These are phyloP conservation scores for Stegodyphus dumicola DNA, from an alignment of 1,140 invertebrate species.

Conservation along the genomic window DNA sequence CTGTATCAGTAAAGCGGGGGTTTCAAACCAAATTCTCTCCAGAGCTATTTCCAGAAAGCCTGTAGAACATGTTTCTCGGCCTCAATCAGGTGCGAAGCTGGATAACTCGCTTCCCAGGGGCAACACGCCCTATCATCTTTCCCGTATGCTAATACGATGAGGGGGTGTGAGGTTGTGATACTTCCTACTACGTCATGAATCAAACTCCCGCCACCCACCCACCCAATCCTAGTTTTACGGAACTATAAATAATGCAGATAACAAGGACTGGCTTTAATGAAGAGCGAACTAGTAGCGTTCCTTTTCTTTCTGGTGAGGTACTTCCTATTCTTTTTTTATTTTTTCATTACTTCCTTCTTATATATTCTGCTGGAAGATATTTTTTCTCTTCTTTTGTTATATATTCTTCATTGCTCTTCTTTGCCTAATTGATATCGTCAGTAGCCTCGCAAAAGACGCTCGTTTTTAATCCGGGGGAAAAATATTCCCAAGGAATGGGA, in stretches of 20 bases:
- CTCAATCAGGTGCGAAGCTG: constrained; percentile 36
- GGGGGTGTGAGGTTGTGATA: too few species aligned
- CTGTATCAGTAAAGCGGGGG: constrained; percentile 28
- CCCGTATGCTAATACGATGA: constrained; percentile 12
- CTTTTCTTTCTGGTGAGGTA: background rate
- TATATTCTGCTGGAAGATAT: background rate
- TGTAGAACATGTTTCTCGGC: constrained; percentile 37
- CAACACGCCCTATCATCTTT: constrained; percentile 2
- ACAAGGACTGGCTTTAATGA: constrained; percentile 59
- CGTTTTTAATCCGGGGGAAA: constrained; percentile 55
- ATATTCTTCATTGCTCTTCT: constrained; percentile 48
- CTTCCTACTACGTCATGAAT: constrained; percentile 35
- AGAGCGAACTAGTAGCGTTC: background rate
- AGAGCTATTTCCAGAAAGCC: constrained; percentile 4
- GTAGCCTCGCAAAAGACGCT: background rate
- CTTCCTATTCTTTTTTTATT: constrained; percentile 17
- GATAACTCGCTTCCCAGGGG: constrained; percentile 41
- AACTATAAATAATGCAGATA: constrained; percentile 61
- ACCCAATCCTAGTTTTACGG: constrained; percentile 14
- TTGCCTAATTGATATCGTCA: constrained; percentile 59
- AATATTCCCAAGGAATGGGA: background rate
- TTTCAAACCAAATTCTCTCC: constrained; percentile 43
- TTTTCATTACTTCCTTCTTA: background rate
- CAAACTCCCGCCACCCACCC: constrained; percentile 7
- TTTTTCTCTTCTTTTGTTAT: constrained; percentile 17